These are phyloP conservation scores for Boleophthalmus pectinirostris DNA, from an alignment of 2,113 vertebrate species.

Conservation along the genomic window DNA sequence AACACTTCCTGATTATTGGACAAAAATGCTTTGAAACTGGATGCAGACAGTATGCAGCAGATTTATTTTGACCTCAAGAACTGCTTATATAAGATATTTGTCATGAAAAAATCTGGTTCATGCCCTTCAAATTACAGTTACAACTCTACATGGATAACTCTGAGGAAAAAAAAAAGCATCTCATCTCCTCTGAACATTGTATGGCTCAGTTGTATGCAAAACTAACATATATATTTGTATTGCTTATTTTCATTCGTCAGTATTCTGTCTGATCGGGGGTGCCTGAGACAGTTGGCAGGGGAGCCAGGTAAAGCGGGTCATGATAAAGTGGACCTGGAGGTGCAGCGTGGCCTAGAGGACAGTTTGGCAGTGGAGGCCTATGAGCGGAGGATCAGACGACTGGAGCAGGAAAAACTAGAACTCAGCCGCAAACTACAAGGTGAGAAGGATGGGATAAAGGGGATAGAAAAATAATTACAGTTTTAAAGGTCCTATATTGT, in stretches of 20 bases:
- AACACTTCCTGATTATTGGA: too few species aligned
- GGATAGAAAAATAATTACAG: not conserved
- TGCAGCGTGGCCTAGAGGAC: conserved; percentile 90
- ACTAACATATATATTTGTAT: not conserved
- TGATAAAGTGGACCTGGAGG: conserved; percentile 81
- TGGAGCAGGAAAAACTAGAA: conserved; percentile 96
- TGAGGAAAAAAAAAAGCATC: too few species aligned
- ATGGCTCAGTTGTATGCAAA: not conserved
- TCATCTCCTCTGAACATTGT: not conserved
- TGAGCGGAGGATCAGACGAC: conserved; percentile 91
- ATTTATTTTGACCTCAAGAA: too few species aligned
- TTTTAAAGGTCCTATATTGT: too few species aligned
- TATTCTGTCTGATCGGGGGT: conserved; percentile 90
- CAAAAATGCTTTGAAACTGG: too few species aligned
- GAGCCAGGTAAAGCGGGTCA: conserved; percentile 67
- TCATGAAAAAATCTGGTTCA: too few species aligned
- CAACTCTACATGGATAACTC: too few species aligned
- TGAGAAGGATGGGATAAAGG: conserved; percentile 53
- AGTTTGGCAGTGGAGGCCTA: conserved; percentile 95
- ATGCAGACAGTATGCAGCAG: too few species aligned
- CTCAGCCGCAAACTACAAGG: conserved; percentile 96
- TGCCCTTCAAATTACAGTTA: too few species aligned
- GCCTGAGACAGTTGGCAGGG: conserved; percentile 78
- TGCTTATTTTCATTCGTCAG: conserved; percentile 60
- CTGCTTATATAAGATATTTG: too few species aligned